Percentiles rank a stretch among this genome's conserved stretches.
These are phyloP conservation scores for Todiramphus chloris DNA, from an alignment of 2,113 vertebrate genomes.

Conservation along the genomic window DNA sequence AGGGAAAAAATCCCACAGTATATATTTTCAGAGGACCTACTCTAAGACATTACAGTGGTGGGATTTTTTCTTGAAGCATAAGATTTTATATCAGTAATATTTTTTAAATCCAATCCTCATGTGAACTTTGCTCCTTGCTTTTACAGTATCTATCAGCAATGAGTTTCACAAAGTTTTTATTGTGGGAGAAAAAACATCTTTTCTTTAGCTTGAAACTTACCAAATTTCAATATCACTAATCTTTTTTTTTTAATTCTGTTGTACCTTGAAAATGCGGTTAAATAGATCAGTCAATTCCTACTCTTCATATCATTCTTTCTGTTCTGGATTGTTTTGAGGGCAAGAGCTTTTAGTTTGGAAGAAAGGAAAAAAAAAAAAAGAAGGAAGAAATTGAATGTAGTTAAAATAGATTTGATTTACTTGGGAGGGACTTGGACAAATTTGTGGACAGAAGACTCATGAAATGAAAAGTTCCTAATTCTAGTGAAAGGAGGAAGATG, in stretches of 20 bases:
- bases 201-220: background rate
- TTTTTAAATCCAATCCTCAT: background rate
- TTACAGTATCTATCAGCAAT: background rate
- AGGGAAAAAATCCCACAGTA: background rate
- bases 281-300: background rate
- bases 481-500: background rate
- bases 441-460: background rate
- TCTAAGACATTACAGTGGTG: background rate
- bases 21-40: background rate
- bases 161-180: background rate
- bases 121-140: background rate
- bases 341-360: background rate
- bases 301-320: background rate
- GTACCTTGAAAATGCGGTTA: background rate
- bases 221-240: background rate
- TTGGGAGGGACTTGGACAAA: background rate
- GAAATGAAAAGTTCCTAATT: background rate
- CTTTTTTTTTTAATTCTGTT: background rate
- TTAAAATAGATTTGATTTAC: background rate
- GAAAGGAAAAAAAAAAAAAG: too few relatives aligned
- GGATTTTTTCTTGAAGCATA: background rate
- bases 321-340: background rate
- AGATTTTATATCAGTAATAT: background rate
- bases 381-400: background rate
- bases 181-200: rapidly evolving